These are phyloP conservation scores for Megalurothrips usitatus DNA, from an alignment of 2,888 invertebrate genomes.

Conservation along the genomic window DNA sequence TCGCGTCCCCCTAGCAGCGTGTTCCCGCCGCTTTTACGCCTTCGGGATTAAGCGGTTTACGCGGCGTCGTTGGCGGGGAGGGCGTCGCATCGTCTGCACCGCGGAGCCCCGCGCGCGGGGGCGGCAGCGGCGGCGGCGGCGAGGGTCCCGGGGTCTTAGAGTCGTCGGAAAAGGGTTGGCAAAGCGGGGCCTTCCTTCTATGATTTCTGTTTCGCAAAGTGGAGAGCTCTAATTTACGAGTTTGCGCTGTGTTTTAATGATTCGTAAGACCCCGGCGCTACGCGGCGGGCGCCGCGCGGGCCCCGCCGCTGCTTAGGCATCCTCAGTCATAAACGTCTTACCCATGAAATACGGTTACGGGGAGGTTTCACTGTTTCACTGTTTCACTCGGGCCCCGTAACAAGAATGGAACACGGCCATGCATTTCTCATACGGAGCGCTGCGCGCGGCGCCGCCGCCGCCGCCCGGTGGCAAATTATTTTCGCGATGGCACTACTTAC, in stretches of 20 bases:
- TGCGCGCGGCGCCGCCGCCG: background rate
- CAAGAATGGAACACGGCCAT: background rate
- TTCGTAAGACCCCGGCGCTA: slow-evolving; percentile 19
- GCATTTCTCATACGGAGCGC: slow-evolving; percentile 20
- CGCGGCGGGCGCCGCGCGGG: too few relatives aligned
- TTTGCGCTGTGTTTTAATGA: slow-evolving; percentile 26
- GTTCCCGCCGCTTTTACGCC: slow-evolving; percentile 18
- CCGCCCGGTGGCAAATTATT: background rate
- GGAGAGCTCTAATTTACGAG: slow-evolving; percentile 20
- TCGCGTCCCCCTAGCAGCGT: too few relatives aligned
- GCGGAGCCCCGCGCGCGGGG: background rate
- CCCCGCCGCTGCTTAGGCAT: slow-evolving; percentile 7
- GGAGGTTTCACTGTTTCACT: slow-evolving; percentile 26
- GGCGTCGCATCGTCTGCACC: background rate
- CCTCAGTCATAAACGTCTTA: slow-evolving; percentile 24
- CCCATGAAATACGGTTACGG: slow-evolving; percentile 16
- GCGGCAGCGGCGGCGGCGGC: background rate
- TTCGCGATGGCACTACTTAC: slow-evolving; percentile 6
- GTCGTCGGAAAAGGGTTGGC: slow-evolving; percentile 19
- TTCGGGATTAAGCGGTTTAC: slow-evolving; percentile 11
- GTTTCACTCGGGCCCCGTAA: background rate
- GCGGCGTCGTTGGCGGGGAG: background rate
- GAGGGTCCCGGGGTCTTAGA: background rate
- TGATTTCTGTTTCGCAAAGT: slow-evolving; percentile 24
- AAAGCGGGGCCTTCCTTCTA: slow-evolving; percentile 18